phyloP scores from a whole-genome alignment of 2,797 vertebrate genomes.

The Sylvia borin region DNA sequence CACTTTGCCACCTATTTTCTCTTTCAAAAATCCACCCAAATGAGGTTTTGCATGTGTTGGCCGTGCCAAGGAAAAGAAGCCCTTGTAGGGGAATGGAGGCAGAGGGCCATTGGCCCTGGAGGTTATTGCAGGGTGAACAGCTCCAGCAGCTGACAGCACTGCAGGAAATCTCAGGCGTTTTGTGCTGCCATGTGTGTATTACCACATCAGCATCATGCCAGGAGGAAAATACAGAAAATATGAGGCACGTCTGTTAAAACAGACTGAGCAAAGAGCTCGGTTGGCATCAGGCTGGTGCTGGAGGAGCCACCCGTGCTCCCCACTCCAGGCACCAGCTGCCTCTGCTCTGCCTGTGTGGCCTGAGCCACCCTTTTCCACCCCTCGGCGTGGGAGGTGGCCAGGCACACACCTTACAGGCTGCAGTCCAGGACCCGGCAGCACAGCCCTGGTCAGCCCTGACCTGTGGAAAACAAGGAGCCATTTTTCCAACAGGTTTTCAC shows the following conservation, averaged over 20 bases:
- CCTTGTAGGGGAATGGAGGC: background rate
- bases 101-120: background rate
- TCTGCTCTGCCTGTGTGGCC: background rate
- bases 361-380: fast-evolving
- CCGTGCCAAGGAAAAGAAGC: conserved; percentile 13
- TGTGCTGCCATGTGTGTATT: background rate
- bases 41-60: background rate
- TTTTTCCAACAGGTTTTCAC: background rate
- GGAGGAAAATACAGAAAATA: background rate
- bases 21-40: background rate
- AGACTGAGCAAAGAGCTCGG: background rate
- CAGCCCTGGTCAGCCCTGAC: background rate
- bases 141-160: conserved; percentile 13
- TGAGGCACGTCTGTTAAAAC: background rate
- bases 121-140: background rate
- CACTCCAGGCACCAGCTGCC: fast-evolving
- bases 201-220: background rate
- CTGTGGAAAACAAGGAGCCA: background rate
- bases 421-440: fast-evolving
- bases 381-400: fast-evolving
- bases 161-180: background rate
- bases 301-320: background rate
- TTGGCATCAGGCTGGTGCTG: background rate
- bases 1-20: conserved; percentile 8
- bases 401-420: fast-evolving